A percentile compares a stretch with the other conserved stretches of the same genome.
Evolutionary conservation across 2,113 vertebrate species (phyloP).

Genomic region (Mastomys natalensis): DNA sequence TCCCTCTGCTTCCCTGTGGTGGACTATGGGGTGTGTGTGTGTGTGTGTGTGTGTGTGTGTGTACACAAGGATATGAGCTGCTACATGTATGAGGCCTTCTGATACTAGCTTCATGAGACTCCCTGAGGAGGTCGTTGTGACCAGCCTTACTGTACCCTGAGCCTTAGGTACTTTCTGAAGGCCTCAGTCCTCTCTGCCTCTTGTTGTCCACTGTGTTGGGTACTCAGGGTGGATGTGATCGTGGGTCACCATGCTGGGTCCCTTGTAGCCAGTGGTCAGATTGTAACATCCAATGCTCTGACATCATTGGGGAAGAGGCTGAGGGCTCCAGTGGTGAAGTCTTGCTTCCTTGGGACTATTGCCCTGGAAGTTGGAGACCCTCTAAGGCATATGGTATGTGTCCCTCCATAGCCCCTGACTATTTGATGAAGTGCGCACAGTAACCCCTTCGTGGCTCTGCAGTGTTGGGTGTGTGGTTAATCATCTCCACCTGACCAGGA

Average conservation of each 20-base stretch:
- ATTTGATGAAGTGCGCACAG: fast-evolving
- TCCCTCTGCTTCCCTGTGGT: background rate
- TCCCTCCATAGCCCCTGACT: background rate
- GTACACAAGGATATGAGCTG: background rate
- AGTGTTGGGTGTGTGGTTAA: too few relatives aligned
- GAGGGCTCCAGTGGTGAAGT: background rate
- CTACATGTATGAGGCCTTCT: background rate
- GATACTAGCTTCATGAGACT: background rate
- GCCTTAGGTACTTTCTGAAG: background rate
- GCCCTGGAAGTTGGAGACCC: background rate
- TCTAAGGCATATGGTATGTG: background rate
- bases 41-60: background rate
- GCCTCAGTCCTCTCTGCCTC: background rate
- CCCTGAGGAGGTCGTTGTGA: background rate
- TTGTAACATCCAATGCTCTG: background rate
- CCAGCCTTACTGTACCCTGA: background rate
- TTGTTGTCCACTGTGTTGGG: too few relatives aligned
- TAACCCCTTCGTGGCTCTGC: background rate
- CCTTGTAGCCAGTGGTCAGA: background rate
- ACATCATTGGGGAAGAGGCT: background rate
- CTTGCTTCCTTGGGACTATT: background rate
- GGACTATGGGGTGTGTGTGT: background rate
- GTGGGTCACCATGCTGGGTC: fast-evolving
- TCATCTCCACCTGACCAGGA: background rate
- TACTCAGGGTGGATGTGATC: fast-evolving